These are phyloP conservation scores for Sisyra nigra DNA, from an alignment of 2,888 invertebrate genomes.

Conservation along the genomic window DNA sequence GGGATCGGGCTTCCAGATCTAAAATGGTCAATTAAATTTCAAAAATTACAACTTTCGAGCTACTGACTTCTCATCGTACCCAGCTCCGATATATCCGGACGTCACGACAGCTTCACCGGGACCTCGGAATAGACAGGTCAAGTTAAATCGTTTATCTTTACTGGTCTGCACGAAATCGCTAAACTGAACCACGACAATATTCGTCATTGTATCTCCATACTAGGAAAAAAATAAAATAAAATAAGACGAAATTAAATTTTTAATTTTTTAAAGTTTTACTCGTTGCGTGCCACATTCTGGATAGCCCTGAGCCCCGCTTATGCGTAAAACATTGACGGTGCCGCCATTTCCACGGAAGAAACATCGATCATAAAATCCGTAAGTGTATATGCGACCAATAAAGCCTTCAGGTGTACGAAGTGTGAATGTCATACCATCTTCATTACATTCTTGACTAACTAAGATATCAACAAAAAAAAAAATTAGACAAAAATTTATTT, in stretches of 20 bases:
- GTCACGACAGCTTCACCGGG: conserved; percentile 88
- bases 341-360: conserved; percentile 86
- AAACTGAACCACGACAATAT: conserved; percentile 86
- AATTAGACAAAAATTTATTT: neutral
- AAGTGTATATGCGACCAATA: conserved; percentile 78
- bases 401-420: conserved; percentile 78
- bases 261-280: conserved; percentile 27
- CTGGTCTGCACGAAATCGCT: conserved; percentile 86
- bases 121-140: conserved; percentile 83
- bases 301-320: conserved; percentile 82
- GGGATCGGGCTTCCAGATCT: conserved; percentile 86
- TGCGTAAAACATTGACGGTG: conserved; percentile 63
- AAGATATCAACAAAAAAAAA: too few species aligned
- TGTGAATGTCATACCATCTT: conserved; percentile 90
- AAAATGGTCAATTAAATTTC: conserved; percentile 22
- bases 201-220: conserved; percentile 85
- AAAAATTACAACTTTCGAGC: too few species aligned
- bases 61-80: conserved; percentile 36
- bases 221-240: conserved; percentile 3
- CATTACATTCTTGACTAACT: conserved; percentile 84
- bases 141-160: conserved; percentile 76
- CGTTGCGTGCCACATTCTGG: conserved; percentile 85
- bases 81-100: conserved; percentile 82
- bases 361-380: conserved; percentile 80
- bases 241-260: neutral